Percentiles rank a stretch among this genome's conserved stretches.
Conservation (phyloP, 2,888 invertebrate species). For the Volucella zonaria region DNA sequence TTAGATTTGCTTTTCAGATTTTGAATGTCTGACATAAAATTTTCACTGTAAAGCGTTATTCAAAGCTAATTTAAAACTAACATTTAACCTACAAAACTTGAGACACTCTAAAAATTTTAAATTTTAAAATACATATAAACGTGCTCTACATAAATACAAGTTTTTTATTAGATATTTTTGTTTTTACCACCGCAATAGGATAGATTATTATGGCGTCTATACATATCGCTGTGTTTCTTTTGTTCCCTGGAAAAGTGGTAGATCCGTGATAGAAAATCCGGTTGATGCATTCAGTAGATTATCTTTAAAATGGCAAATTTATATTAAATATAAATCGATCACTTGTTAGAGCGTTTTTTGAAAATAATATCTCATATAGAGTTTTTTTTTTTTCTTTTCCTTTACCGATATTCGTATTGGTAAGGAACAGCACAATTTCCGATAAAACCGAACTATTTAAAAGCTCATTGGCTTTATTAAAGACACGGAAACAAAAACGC, state of each 20-base stretch:
- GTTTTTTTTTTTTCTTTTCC: background rate
- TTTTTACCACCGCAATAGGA: conserved; percentile 83
- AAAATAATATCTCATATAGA: background rate
- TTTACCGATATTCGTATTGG: background rate
- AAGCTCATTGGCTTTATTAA: conserved; percentile 7
- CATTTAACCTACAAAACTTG: no score
- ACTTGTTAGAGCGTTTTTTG: background rate
- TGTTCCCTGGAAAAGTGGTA: conserved; percentile 70
- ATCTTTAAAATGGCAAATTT: conserved; percentile 21
- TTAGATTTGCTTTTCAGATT: background rate
- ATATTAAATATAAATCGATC: background rate
- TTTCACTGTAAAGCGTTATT: no score
- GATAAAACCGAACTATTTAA: background rate
- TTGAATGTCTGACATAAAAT: background rate
- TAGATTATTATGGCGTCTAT: conserved; percentile 82
- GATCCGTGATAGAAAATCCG: conserved; percentile 65
- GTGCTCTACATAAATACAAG: background rate
- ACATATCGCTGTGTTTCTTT: conserved; percentile 77
- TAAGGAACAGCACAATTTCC: background rate
- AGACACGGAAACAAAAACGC: conserved; percentile 12
- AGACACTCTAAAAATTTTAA: no score
- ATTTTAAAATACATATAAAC: no score
- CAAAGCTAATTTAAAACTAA: no score
- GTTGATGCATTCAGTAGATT: conserved; percentile 66
- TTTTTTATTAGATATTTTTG: conserved; percentile 30